Evolutionary conservation across 2,113 vertebrate species (phyloP).

Genomic region (Mystacornis crossleyi): DNA sequence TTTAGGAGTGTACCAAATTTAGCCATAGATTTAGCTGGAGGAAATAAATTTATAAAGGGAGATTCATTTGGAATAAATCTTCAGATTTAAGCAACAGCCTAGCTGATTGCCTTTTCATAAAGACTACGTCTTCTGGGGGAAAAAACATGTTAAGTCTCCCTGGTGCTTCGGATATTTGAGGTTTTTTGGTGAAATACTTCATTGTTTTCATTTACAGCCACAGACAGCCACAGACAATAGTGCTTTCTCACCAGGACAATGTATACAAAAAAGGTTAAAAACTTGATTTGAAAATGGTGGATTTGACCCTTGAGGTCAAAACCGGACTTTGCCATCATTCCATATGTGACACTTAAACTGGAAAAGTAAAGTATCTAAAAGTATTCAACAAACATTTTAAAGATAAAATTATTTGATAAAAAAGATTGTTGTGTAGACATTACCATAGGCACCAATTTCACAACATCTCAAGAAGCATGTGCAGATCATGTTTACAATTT

Average conservation of each 20-base stretch:
- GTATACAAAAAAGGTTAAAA: neutral
- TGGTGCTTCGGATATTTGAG: neutral
- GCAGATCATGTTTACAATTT: neutral
- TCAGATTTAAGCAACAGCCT: neutral
- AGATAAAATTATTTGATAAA: neutral
- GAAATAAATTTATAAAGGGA: neutral
- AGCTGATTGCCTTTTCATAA: neutral
- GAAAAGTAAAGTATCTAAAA: neutral
- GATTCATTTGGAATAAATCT: neutral
- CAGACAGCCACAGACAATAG: neutral
- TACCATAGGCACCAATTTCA: neutral
- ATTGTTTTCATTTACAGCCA: neutral
- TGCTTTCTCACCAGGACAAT: neutral
- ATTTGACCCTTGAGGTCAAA: neutral
- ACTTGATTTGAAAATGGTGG: accelerated
- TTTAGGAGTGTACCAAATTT: neutral
- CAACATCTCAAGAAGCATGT: neutral
- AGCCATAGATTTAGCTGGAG: neutral
- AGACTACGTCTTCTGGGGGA: neutral
- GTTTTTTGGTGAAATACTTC: neutral
- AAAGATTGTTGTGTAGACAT: neutral
- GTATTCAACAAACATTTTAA: neutral
- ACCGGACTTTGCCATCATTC: neutral
- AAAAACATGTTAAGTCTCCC: neutral
- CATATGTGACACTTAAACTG: neutral